These are phyloP conservation scores for Prionailurus bengalensis DNA, from an alignment of 2,113 vertebrate genomes.

Conservation along the genomic window DNA sequence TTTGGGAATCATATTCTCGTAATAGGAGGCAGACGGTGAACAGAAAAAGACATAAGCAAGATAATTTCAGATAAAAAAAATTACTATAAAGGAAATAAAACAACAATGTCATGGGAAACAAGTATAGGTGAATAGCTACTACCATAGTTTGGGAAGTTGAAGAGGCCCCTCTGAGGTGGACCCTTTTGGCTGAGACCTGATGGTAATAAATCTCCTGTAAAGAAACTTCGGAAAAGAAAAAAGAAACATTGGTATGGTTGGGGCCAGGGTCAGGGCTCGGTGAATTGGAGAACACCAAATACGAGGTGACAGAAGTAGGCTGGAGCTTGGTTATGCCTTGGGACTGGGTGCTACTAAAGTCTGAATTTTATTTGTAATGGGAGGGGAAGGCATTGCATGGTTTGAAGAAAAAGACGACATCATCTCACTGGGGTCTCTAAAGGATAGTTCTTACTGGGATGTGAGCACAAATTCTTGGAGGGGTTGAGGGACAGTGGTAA, in stretches of 20 bases:
- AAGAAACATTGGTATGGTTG: background rate
- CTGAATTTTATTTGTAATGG: background rate
- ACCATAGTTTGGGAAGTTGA: background rate
- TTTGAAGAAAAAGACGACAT: background rate
- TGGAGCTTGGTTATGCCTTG: background rate
- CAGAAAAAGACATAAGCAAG: background rate
- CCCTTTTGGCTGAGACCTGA: background rate
- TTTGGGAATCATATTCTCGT: background rate
- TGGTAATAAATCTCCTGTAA: background rate
- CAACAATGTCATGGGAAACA: background rate
- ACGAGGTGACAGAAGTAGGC: background rate
- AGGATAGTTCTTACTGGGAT: background rate
- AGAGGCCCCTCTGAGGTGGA: background rate
- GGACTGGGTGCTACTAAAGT: background rate
- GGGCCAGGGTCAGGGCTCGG: background rate
- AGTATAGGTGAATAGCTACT: background rate
- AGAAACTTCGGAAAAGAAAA: background rate
- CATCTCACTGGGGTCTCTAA: background rate
- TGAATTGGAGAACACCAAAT: background rate
- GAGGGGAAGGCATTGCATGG: background rate
- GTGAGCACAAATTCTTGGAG: background rate
- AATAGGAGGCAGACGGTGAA: background rate
- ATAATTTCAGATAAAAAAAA: background rate
- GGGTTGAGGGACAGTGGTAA: fast-evolving
- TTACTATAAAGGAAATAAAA: background rate